phyloP scores from a whole-genome alignment of 2,888 invertebrate species.

The Sinhomidia bicolor region DNA sequence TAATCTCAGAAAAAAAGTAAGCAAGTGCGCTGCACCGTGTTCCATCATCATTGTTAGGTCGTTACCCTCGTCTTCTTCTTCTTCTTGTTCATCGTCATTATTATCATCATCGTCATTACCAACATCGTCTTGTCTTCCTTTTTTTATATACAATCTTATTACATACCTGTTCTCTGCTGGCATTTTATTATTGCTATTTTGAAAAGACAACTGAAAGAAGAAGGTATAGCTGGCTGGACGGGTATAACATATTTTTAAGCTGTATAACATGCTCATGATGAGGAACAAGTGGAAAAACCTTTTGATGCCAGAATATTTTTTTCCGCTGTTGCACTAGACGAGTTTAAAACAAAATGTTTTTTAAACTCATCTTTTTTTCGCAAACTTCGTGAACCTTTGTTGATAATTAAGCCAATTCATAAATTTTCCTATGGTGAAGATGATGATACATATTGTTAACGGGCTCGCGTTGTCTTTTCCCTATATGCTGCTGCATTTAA shows the following conservation, averaged over 20 bases:
- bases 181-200: constrained; percentile 5
- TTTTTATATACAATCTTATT: background rate
- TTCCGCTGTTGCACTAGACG: background rate
- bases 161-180: constrained; percentile 39
- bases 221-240: constrained; percentile 55
- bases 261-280: constrained; percentile 22
- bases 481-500: background rate
- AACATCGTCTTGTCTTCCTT: constrained; percentile 45
- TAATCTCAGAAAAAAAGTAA: constrained; percentile 58
- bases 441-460: background rate
- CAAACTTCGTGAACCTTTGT: constrained; percentile 31
- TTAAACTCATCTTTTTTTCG: constrained; percentile 12
- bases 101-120: background rate
- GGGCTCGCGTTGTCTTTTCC: constrained; percentile 4
- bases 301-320: constrained; percentile 30
- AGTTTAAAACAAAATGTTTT: constrained; percentile 25
- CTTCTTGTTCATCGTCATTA: constrained; percentile 15
- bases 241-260: constrained; percentile 1
- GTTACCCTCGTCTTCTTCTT: constrained; percentile 58
- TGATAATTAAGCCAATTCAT: constrained; percentile 27
- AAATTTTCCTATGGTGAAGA: background rate
- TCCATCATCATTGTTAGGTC: constrained; percentile 65
- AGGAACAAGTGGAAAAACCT: constrained; percentile 49
- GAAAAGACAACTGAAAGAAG: constrained; percentile 41
- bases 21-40: constrained; percentile 65